phyloP scores from a whole-genome alignment of 2,113 vertebrate genomes.

The Eurystomus gularis region DNA sequence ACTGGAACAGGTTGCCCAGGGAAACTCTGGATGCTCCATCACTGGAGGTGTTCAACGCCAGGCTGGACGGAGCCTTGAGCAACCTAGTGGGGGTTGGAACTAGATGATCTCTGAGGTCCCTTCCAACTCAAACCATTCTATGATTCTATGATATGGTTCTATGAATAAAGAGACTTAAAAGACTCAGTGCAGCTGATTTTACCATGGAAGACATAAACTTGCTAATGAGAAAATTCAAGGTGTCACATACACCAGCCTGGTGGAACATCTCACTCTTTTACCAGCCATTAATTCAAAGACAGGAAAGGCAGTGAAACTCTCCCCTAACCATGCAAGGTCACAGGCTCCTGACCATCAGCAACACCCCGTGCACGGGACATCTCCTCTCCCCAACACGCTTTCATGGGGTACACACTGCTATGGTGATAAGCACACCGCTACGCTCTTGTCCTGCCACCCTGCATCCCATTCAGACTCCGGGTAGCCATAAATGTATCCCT shows the following conservation, averaged over 20 bases:
- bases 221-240: not conserved
- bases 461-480: not conserved
- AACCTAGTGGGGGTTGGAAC: no score
- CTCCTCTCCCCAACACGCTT: not conserved
- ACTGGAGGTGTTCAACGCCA: no score
- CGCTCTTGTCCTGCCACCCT: not conserved
- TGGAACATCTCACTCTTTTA: not conserved
- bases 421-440: fast-evolving
- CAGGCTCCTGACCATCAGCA: not conserved
- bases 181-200: not conserved
- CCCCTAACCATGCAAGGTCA: fast-evolving
- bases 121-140: no score
- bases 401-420: not conserved
- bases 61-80: no score
- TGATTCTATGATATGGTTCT: no score
- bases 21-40: no score
- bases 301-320: not conserved
- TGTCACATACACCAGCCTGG: not conserved
- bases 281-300: not conserved
- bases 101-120: no score
- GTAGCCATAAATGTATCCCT: fast-evolving
- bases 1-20: no score
- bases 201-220: not conserved
- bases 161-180: not conserved
- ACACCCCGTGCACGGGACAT: not conserved